Conservation (phyloP, 2,888 invertebrate species). For the Drosophila mulleri region DNA sequence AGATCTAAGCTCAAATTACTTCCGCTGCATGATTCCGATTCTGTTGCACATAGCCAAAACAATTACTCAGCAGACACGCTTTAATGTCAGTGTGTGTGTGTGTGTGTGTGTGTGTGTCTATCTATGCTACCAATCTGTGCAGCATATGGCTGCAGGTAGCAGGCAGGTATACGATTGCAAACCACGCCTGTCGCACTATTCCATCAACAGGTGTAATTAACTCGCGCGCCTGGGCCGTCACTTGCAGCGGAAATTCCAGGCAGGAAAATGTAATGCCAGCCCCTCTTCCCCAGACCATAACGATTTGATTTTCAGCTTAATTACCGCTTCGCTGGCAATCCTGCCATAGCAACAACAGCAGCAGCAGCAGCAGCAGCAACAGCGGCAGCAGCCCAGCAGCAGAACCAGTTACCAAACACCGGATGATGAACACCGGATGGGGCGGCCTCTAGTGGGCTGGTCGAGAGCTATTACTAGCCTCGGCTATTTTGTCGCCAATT, state of each 20-base stretch:
- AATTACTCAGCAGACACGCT: slow-evolving; percentile 59
- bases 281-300: slow-evolving; percentile 53
- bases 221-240: slow-evolving; percentile 40
- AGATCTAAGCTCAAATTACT: slow-evolving; percentile 79
- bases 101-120: slow-evolving; percentile 8
- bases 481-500: slow-evolving; percentile 52
- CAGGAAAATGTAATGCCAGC: slow-evolving; percentile 70
- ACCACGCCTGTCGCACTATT: slow-evolving; percentile 59
- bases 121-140: slow-evolving; percentile 59
- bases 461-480: slow-evolving; percentile 31
- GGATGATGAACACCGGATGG: slow-evolving; percentile 74
- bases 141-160: slow-evolving; percentile 2
- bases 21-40: slow-evolving; percentile 75
- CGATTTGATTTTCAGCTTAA: slow-evolving; percentile 75
- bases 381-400: slow-evolving; percentile 6
- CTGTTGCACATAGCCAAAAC: slow-evolving; percentile 52
- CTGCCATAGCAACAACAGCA: slow-evolving; percentile 43
- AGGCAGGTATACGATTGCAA: slow-evolving; percentile 25
- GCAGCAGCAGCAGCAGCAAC: background rate
- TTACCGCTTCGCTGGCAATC: slow-evolving; percentile 64
- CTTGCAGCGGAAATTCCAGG: slow-evolving; percentile 75
- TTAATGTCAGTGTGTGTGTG: slow-evolving; percentile 7
- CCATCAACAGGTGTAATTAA: slow-evolving; percentile 74
- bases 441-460: slow-evolving; percentile 61
- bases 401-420: slow-evolving; percentile 72